Evolutionary conservation across 1,140 invertebrate genomes (phyloP).

Genomic region (Dinothrombium tinctorium): DNA sequence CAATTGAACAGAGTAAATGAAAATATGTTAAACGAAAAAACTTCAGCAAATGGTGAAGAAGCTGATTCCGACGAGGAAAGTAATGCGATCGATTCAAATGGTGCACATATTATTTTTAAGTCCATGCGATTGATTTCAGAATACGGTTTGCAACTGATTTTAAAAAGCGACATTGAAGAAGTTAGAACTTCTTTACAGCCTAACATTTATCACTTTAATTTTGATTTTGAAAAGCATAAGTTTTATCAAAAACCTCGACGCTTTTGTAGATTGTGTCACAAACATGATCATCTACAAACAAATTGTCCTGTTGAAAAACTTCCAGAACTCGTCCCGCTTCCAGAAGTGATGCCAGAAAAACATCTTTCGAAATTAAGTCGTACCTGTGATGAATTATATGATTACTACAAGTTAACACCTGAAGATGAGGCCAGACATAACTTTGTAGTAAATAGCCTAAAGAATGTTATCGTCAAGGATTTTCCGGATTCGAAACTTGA

Average conservation of each 20-base stretch:
- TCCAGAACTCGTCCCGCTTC: slow-evolving; percentile 22
- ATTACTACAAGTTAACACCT: background rate
- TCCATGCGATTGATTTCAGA: background rate
- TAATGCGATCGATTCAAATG: background rate
- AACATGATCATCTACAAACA: slow-evolving; percentile 27
- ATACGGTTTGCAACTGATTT: background rate
- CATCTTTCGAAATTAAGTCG: background rate
- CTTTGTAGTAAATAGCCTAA: background rate
- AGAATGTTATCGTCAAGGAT: background rate
- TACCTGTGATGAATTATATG: background rate
- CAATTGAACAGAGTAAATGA: background rate
- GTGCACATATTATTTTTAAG: background rate
- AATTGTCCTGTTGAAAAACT: slow-evolving; percentile 29
- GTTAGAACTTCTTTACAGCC: background rate
- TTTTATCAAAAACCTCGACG: slow-evolving; percentile 21
- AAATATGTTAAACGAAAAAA: background rate
- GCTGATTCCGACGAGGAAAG: background rate
- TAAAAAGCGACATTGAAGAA: background rate
- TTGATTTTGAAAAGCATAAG: background rate
- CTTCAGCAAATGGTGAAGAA: slow-evolving; percentile 7
- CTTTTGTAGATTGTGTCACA: slow-evolving; percentile 27
- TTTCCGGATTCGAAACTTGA: slow-evolving; percentile 20
- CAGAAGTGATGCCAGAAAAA: slow-evolving; percentile 13
- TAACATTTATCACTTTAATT: background rate
- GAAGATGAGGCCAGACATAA: background rate